Percentiles rank a stretch among this genome's conserved stretches.
Conservation (phyloP, 92 coral and sea anemone species). For the Pocillopora grandis region DNA sequence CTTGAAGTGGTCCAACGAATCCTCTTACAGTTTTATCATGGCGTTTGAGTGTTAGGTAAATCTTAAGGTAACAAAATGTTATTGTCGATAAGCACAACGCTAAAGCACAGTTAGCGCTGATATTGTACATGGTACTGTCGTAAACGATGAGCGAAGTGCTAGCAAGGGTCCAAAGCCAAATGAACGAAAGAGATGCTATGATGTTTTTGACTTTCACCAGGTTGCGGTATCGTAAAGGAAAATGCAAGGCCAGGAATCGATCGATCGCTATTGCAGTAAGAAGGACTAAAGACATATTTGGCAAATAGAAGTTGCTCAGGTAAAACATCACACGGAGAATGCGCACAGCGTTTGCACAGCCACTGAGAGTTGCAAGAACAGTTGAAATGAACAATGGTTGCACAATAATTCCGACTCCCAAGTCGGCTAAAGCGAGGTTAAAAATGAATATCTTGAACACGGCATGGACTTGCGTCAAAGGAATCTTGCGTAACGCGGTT, state of each 20-base stretch:
- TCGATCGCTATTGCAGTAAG: slow-evolving; percentile 24
- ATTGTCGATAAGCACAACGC: not conserved
- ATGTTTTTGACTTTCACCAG: slow-evolving; percentile 8
- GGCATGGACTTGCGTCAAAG: not conserved
- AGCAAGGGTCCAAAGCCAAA: not conserved
- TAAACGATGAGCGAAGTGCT: slow-evolving; percentile 13
- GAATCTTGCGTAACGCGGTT: slow-evolving; percentile 18
- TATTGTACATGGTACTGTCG: slow-evolving; percentile 19
- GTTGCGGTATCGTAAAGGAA: not conserved
- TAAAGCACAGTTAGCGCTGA: not conserved
- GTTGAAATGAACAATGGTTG: slow-evolving; percentile 24
- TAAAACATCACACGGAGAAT: slow-evolving; percentile 15
- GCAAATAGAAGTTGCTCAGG: slow-evolving; percentile 20
- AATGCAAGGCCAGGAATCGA: slow-evolving; percentile 23
- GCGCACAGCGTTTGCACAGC: not conserved
- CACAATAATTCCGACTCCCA: slow-evolving; percentile 16
- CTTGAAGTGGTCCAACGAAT: not conserved
- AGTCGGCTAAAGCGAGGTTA: slow-evolving; percentile 31
- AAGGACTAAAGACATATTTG: slow-evolving; percentile 5
- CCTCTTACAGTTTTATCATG: slow-evolving; percentile 19
- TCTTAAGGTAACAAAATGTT: slow-evolving; percentile 25
- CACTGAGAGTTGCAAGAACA: slow-evolving; percentile 7
- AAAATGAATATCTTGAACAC: slow-evolving; percentile 29
- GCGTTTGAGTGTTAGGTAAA: slow-evolving; percentile 21
- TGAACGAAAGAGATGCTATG: not conserved